phyloP scores from a whole-genome alignment of 2,113 vertebrate genomes.

The Neodon shergylaensis region DNA sequence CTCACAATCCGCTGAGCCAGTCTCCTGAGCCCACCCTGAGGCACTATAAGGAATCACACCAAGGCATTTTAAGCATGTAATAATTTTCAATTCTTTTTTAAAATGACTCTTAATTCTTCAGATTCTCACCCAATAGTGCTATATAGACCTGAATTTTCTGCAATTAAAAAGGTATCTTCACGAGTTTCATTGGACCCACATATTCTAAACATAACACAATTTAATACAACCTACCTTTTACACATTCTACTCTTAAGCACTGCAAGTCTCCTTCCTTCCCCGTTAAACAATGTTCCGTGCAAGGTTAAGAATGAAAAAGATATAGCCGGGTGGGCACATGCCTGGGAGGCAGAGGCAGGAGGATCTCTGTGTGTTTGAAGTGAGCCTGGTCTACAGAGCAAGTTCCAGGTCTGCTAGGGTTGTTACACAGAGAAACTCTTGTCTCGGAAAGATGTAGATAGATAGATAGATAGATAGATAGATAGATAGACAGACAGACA shows the following conservation, averaged over 20 bases:
- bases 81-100: background rate
- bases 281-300: background rate
- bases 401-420: too few species aligned
- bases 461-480: too few species aligned
- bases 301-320: background rate
- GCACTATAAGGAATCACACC: slow-evolving; percentile 67
- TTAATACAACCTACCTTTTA: background rate
- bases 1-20: slow-evolving; percentile 20
- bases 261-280: background rate
- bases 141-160: background rate
- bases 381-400: too few species aligned
- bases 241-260: background rate
- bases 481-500: fast-evolving
- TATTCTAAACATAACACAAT: background rate
- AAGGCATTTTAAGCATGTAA: background rate
- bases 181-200: background rate
- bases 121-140: background rate
- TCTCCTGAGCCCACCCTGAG: slow-evolving; percentile 72
- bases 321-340: background rate
- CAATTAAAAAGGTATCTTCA: background rate
- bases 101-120: background rate
- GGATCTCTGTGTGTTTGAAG: too few species aligned
- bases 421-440: too few species aligned
- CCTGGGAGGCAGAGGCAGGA: too few species aligned
- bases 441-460: too few species aligned